A percentile compares a stretch with the other conserved stretches of the same genome.
Conservation (phyloP, 2,888 invertebrate species). For the Rhopalosiphum nymphaeae region DNA sequence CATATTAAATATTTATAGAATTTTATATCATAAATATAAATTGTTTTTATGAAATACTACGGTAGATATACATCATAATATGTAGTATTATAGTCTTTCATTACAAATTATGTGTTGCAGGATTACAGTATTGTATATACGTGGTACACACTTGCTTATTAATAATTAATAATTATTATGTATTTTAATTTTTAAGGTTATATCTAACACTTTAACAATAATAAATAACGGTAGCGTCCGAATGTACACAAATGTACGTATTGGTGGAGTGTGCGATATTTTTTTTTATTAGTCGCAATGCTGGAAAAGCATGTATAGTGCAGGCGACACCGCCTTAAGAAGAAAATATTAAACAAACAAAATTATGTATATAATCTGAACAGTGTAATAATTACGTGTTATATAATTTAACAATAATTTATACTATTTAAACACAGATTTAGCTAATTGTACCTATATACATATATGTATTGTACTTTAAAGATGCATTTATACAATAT, state of each 20-base stretch:
- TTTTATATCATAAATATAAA: not conserved
- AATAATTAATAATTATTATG: not conserved
- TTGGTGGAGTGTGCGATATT: not conserved
- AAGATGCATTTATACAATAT: not conserved
- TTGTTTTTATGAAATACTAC: not conserved
- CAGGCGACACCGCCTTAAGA: not conserved
- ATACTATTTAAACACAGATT: not conserved
- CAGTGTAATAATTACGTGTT: not conserved
- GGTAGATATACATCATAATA: not conserved
- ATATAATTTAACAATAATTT: not conserved
- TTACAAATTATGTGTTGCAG: not conserved
- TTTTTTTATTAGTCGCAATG: not conserved
- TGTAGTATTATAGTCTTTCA: not conserved
- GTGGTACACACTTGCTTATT: not conserved
- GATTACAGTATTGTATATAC: not conserved
- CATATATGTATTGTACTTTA: not conserved
- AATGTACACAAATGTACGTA: not conserved
- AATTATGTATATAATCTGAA: not conserved
- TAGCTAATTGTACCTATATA: not conserved
- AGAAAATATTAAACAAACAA: not conserved
- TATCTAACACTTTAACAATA: not conserved
- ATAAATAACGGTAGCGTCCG: not conserved
- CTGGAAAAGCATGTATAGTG: not conserved
- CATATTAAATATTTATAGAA: not conserved
- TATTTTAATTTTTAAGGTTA: not conserved